Conservation (phyloP, 2,113 vertebrate genomes). For the Oreocharis arfaki region DNA sequence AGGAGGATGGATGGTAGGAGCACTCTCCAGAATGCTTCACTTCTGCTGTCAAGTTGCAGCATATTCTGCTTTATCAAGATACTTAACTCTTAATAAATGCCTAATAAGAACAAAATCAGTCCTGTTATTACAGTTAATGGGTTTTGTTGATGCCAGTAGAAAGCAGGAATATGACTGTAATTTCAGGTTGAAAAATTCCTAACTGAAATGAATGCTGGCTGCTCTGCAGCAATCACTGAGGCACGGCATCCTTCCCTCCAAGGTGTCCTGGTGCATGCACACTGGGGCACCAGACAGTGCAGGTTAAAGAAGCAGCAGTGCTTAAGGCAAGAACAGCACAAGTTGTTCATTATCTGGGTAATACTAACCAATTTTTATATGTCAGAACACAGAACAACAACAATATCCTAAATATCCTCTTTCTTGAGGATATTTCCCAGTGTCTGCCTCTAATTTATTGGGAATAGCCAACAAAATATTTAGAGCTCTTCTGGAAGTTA, state of each 20-base stretch:
- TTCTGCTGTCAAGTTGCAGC: background rate
- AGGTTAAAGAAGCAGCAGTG: background rate
- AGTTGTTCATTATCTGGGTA: background rate
- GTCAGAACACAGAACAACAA: background rate
- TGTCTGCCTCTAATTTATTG: background rate
- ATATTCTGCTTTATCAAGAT: background rate
- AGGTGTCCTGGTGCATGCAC: background rate
- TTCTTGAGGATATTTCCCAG: background rate
- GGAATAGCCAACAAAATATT: background rate
- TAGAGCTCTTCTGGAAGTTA: background rate
- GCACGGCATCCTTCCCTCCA: background rate
- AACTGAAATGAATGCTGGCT: background rate
- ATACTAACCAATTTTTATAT: background rate
- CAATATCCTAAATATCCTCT: background rate
- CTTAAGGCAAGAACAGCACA: background rate
- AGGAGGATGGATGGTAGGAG: background rate
- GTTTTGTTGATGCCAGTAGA: background rate
- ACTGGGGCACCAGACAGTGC: background rate
- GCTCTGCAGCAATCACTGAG: background rate
- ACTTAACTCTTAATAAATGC: background rate
- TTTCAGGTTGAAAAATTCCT: background rate
- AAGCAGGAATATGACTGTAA: background rate
- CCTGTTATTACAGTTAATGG: background rate
- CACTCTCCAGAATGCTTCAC: background rate
- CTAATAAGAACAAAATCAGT: slow-evolving; percentile 21